These are phyloP conservation scores for Eupleurogrammus muticus DNA, from an alignment of 2,797 vertebrate species.

Conservation along the genomic window DNA sequence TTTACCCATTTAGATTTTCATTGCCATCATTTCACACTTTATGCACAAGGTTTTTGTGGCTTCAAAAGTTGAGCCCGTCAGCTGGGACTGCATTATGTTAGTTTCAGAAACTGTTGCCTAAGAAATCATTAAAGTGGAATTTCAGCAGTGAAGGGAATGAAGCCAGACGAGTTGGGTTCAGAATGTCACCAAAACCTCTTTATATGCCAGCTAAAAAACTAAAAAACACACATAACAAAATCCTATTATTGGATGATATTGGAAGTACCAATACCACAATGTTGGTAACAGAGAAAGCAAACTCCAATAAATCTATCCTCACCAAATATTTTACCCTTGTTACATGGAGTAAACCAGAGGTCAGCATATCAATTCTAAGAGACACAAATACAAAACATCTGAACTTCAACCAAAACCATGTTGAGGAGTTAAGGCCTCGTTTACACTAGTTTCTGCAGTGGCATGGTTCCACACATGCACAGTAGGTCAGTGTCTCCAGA, in stretches of 20 bases:
- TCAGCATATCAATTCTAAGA: background rate
- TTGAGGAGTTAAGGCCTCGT: background rate
- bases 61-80: background rate
- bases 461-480: no score
- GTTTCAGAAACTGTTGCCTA: background rate
- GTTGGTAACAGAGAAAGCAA: background rate
- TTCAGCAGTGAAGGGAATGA: slow-evolving; percentile 16
- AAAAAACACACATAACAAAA: background rate
- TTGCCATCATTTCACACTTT: no score
- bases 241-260: background rate
- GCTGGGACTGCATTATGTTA: background rate
- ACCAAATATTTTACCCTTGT: background rate
- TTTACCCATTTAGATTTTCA: no score
- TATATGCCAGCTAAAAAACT: background rate
- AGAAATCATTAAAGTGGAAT: background rate
- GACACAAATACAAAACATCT: slow-evolving; percentile 1
- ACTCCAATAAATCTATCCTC: background rate
- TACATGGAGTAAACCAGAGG: background rate
- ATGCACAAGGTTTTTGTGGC: no score
- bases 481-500: no score
- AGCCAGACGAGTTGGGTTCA: slow-evolving; percentile 1
- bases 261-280: background rate
- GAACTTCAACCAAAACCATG: background rate
- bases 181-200: background rate
- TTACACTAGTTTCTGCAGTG: no score